Base-by-base conservation (phyloP, 2,797 vertebrate species). In the Gymnoscopelus braueri region DNA sequence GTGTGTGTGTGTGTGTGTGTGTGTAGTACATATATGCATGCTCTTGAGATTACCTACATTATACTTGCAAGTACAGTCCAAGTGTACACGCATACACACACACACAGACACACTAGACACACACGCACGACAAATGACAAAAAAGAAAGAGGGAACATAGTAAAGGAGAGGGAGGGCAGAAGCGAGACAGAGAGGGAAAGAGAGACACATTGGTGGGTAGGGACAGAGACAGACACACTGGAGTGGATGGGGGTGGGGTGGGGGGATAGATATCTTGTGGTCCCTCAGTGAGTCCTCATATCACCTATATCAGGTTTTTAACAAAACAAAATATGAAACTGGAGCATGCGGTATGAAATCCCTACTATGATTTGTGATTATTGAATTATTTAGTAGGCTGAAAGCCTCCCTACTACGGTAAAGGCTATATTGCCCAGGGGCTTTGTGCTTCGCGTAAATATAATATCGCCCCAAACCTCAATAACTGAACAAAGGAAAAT, bases 351-450 rank as follows among this genome's bases (percentile, higher is more conserved):
- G 67, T 69, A 76, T 87, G 80, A 86, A 87, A 87, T 87, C 75
- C 76, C 72, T 69, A 54, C 81, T 69, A 81, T 87, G 82, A 88
- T 85, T 90, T 88, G 76, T 84, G 80, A 88, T 74, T 5, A 65
- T 76, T 92, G 87, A 91, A 92, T 92, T 81, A 92, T 92, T 91
- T 88, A 91, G 86, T 84, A 90, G 89, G 88, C 86, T 90, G 89
- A 91, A 85, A 91, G 88, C 85, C 72, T 62, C 12, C 76, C 70
- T 76, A 72, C 76, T 89, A 84, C 71, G 57, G 82, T 87, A 86
- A 88, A 55, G 66, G 71, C 68, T 75, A 86, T 75, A 86, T 81
- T 71, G 61, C 73, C 87, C 54, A 63, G 82, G 86, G 88, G 80
- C 65, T 55, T 10, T 63, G 79, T 84, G 88, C 86, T 77, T 85